Percentiles rank a stretch among this genome's conserved stretches.
Evolutionary conservation across 37 sponge, comb jelly and placozoan genomes (phyloP).

Genomic region (Petrosia ficiformis): DNA sequence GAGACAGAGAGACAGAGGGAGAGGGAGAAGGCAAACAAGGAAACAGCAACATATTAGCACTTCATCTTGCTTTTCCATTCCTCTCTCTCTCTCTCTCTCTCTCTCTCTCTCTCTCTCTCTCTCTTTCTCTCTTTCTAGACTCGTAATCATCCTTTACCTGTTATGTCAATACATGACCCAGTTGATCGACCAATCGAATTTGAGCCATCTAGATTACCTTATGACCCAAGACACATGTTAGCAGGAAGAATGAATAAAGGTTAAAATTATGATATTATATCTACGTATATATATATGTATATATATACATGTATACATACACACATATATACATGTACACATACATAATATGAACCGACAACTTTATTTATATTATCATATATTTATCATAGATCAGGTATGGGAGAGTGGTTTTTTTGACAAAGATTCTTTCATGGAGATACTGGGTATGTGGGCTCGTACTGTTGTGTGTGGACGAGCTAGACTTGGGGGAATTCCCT

Average conservation of each 20-base stretch:
- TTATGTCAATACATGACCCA: conserved; percentile 66
- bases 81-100: conserved; percentile 5
- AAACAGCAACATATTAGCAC: background rate
- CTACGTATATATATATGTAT: too few relatives aligned
- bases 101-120: background rate
- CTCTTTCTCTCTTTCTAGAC: background rate
- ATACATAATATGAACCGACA: too few relatives aligned
- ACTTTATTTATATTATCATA: too few relatives aligned
- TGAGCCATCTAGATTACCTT: conserved; percentile 80
- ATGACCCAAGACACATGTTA: conserved; percentile 89
- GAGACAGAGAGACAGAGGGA: too few relatives aligned
- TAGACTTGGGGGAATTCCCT: conserved; percentile 95
- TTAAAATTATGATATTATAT: background rate
- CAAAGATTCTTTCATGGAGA: conserved; percentile 85
- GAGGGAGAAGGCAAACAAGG: too few relatives aligned
- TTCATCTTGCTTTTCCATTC: background rate
- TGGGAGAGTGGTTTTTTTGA: conserved; percentile 96
- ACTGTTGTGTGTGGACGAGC: conserved; percentile 96
- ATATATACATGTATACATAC: too few relatives aligned
- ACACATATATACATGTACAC: too few relatives aligned
- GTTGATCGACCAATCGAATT: conserved; percentile 76
- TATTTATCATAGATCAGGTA: conserved; percentile 13
- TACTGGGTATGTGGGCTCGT: conserved; percentile 87
- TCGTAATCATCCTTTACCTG: conserved; percentile 57
- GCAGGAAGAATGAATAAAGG: conserved; percentile 60